phyloP scores from a whole-genome alignment of 2,797 vertebrate genomes.

The Oreochromis mossambicus region DNA sequence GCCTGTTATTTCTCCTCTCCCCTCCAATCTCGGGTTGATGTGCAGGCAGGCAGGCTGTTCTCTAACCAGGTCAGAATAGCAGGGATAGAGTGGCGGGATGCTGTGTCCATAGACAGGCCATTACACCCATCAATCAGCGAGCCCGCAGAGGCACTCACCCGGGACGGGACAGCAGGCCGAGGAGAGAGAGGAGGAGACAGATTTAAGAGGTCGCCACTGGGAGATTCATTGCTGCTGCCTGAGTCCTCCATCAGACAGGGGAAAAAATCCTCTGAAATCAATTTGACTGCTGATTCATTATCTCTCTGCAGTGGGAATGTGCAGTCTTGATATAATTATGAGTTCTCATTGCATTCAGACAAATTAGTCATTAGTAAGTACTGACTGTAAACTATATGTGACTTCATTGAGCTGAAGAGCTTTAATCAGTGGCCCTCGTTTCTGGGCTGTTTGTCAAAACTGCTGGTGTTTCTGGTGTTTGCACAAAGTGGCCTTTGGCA shows the following conservation, averaged over 20 bases:
- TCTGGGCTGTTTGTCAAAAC: neutral
- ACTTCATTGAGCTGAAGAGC: neutral
- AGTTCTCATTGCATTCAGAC: neutral
- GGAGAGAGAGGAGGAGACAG: conserved; percentile 5
- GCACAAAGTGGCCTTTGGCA: neutral
- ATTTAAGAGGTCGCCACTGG: conserved; percentile 28
- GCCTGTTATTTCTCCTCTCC: neutral
- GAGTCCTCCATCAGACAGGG: conserved; percentile 12
- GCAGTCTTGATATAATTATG: neutral
- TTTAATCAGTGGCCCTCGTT: neutral
- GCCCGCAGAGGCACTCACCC: conserved; percentile 1
- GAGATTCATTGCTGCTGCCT: conserved; percentile 26
- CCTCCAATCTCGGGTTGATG: neutral
- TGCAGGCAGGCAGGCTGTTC: neutral
- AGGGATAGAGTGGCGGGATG: neutral
- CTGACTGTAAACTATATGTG: neutral
- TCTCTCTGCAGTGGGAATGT: neutral
- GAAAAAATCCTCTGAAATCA: conserved; percentile 1
- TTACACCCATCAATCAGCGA: conserved; percentile 51
- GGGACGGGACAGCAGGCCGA: neutral
- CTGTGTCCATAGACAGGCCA: conserved; percentile 32
- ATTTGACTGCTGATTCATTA: neutral
- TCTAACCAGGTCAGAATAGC: conserved; percentile 29
- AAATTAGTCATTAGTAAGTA: neutral
- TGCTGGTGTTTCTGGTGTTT: neutral